Evolutionary conservation across 1,140 invertebrate genomes (phyloP).

Genomic region (Magallana angulata): DNA sequence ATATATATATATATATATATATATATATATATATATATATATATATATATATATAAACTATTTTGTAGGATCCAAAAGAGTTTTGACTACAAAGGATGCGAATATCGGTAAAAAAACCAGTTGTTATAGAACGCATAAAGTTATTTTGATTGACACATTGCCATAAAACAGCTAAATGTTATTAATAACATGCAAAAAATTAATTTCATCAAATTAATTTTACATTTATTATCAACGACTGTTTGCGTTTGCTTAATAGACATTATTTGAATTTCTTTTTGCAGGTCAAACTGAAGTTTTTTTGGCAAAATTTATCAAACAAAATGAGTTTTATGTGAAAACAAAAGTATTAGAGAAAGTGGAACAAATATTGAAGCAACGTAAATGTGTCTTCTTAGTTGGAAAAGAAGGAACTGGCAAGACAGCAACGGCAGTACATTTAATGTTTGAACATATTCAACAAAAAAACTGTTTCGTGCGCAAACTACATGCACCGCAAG

Average conservation of each 20-base stretch:
- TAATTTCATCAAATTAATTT: no score
- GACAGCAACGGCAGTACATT: neutral
- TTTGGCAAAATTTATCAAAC: neutral
- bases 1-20: neutral
- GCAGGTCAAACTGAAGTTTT: neutral
- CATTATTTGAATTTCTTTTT: neutral
- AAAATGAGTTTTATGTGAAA: neutral
- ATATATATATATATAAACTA: neutral
- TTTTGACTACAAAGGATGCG: no score
- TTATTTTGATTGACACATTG: no score
- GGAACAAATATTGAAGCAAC: neutral
- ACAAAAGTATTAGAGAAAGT: neutral
- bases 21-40: neutral
- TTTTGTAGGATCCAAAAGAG: no score
- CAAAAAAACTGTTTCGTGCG: neutral
- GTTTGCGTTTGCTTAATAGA: no score
- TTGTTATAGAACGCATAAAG: no score
- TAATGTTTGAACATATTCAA: neutral
- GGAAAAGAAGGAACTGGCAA: neutral
- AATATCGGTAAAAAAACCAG: no score
- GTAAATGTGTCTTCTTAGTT: neutral
- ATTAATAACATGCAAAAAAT: no score
- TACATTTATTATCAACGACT: no score
- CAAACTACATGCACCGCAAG: neutral
- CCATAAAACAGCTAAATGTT: no score